Conservation (phyloP, 2,888 invertebrate species). For the Nomada fabriciana region DNA sequence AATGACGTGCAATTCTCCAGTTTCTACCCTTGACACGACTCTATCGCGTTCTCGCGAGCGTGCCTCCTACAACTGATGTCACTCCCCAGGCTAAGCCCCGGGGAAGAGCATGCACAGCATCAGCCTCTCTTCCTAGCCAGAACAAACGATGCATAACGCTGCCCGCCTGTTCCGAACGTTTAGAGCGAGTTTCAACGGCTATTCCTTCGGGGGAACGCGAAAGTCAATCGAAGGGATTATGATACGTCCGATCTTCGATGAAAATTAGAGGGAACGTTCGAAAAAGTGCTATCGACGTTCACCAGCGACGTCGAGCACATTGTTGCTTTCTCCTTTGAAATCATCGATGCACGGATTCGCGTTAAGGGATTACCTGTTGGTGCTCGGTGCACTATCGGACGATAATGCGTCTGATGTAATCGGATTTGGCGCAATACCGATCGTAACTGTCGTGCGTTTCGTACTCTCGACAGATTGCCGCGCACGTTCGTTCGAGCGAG, state of each 20-base stretch:
- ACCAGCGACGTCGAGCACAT: conserved; percentile 58
- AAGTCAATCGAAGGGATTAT: conserved; percentile 1
- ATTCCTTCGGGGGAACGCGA: not conserved
- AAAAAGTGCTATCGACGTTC: conserved; percentile 18
- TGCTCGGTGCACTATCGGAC: conserved; percentile 30
- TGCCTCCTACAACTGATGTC: conserved; percentile 70
- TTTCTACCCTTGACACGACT: conserved; percentile 65
- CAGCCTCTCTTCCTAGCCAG: conserved; percentile 54
- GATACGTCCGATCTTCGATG: conserved; percentile 3
- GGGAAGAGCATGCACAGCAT: conserved; percentile 63
- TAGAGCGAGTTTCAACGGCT: conserved; percentile 12
- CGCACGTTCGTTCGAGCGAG: not conserved
- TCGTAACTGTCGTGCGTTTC: conserved; percentile 51
- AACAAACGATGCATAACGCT: conserved; percentile 45
- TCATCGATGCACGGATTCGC: conserved; percentile 56
- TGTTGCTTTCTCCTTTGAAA: conserved; percentile 55
- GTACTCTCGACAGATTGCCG: not conserved
- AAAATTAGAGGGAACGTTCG: conserved; percentile 17
- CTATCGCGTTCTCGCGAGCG: conserved; percentile 60
- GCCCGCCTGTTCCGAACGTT: conserved; percentile 7
- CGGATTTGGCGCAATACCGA: conserved; percentile 49
- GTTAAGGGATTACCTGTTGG: not conserved
- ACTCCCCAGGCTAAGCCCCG: conserved; percentile 43
- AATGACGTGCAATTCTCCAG: conserved; percentile 58
- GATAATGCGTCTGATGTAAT: conserved; percentile 64